Percentiles rank a stretch among this genome's conserved stretches.
phyloP scores from a whole-genome alignment of 2,113 vertebrate genomes.

The Pachypanchax playfairii region DNA sequence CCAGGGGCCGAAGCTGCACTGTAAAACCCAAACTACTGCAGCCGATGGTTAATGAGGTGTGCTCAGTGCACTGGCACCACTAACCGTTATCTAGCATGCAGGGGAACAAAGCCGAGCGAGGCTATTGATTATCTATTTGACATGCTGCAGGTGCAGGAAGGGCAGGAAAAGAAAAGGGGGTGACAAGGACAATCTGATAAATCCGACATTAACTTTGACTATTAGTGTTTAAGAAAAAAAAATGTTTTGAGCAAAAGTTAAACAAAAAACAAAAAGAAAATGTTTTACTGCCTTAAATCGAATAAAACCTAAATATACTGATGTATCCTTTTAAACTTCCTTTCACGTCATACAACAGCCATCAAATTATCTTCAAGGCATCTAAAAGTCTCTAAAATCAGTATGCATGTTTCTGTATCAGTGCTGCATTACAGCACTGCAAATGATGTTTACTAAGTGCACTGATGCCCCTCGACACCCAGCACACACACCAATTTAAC shows the following conservation, averaged over 20 bases:
- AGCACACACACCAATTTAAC: too few species aligned
- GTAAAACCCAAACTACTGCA: constrained; percentile 50
- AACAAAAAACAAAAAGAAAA: too few species aligned
- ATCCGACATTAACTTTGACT: constrained; percentile 5
- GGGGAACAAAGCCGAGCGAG: constrained; percentile 44
- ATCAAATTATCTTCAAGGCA: too few species aligned
- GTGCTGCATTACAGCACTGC: too few species aligned
- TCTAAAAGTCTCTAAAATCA: too few species aligned
- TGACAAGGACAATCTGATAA: neutral
- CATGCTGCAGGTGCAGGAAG: constrained; percentile 41
- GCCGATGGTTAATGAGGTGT: constrained; percentile 72
- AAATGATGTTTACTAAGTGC: too few species aligned
- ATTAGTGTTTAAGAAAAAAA: constrained; percentile 22
- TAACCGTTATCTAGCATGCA: constrained; percentile 61
- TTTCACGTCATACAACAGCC: too few species aligned
- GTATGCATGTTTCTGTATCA: too few species aligned
- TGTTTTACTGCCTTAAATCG: too few species aligned
- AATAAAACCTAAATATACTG: too few species aligned
- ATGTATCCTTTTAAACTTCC: too few species aligned
- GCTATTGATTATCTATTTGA: constrained; percentile 71
- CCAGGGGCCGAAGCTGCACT: constrained; percentile 32
- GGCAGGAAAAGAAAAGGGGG: constrained; percentile 9
- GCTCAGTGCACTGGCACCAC: constrained; percentile 53
- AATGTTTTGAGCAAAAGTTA: neutral
- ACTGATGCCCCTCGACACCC: too few species aligned